Conservation (phyloP, 2,888 invertebrate species). For the Drosophila kokeensis region DNA sequence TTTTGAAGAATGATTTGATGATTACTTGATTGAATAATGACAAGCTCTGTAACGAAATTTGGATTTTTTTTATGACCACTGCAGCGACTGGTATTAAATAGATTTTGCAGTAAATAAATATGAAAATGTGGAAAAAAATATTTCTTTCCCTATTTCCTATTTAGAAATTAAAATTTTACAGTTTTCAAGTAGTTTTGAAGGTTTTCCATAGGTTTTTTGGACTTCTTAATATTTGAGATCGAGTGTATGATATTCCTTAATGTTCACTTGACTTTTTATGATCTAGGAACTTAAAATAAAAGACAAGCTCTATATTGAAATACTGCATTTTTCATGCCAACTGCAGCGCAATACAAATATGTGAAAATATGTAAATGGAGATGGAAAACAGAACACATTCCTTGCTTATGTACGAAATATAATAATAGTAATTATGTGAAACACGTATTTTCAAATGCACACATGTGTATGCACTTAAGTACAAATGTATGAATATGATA, state of each 20-base stretch:
- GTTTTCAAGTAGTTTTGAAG: background rate
- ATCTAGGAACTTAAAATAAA: background rate
- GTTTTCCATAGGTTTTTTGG: rapidly evolving
- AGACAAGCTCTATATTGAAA: background rate
- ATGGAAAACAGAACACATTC: background rate
- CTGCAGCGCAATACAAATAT: background rate
- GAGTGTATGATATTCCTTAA: background rate
- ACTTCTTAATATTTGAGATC: background rate
- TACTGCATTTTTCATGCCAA: background rate
- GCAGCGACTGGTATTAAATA: background rate
- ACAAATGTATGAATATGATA: background rate
- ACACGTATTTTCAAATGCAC: background rate
- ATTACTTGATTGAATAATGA: background rate
- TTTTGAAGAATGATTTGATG: background rate
- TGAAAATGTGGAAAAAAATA: background rate
- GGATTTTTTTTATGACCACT: no score
- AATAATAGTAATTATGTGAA: constrained; percentile 5
- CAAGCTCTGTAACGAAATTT: no score
- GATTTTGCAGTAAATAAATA: background rate
- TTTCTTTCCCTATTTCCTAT: background rate
- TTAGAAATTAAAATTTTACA: rapidly evolving
- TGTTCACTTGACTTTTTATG: background rate
- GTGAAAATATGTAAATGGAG: background rate
- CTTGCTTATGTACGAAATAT: constrained; percentile 6
- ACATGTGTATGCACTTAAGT: constrained; percentile 18